Evolutionary conservation across 2,113 vertebrate genomes (phyloP), one percentile per base, ranked within the genome.

Genomic region (Chionodraco myersi): DNA sequence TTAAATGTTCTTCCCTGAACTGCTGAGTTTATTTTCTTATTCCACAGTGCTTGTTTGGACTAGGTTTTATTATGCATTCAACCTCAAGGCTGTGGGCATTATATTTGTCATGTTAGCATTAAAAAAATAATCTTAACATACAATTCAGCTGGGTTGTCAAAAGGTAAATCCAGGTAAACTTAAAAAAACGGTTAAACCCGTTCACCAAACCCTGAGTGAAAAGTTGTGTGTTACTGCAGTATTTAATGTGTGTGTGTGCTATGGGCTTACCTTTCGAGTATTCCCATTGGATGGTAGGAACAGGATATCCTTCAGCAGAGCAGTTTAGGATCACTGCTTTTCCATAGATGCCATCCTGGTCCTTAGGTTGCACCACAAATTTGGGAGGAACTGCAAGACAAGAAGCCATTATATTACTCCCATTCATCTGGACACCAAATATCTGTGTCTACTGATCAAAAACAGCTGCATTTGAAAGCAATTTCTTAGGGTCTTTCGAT

Each of bases 221-320:
- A 8, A 10, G 61, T 0, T 58, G 52, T 51, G 64, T 44, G 1
- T 34, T 52, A 26, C 5, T 21, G 6, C 2, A 62, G 23, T 9
- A 16, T 53, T 3, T 65, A 2, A 1, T 58, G 26, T 72, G 52
- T 26, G 23, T 23, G 23, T n/a, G 48, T 60, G 36, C n/a, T 10
- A 34, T 36, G 11, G 6, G 49, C 5, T 74, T 93, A 99, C 98
- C 98, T 98, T 99, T 99, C 0, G 98, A 99, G 90, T 98, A 98
- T 80, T 99, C 98, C 98, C 98, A 99, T 80, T 99, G 96, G 3
- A 99, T 99, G 1, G 96, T 98, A 1, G 98, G 98, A n/a, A 98
- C 97, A 5, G 98, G 98, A 83, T 99, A 98, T 47, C 98, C 98
- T 78, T 99, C 96, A 2, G 98, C 98, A 1, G 98, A 99, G 86